Base-by-base conservation (phyloP, 1,140 invertebrate genomes). In the Cyclargus thomasi region DNA sequence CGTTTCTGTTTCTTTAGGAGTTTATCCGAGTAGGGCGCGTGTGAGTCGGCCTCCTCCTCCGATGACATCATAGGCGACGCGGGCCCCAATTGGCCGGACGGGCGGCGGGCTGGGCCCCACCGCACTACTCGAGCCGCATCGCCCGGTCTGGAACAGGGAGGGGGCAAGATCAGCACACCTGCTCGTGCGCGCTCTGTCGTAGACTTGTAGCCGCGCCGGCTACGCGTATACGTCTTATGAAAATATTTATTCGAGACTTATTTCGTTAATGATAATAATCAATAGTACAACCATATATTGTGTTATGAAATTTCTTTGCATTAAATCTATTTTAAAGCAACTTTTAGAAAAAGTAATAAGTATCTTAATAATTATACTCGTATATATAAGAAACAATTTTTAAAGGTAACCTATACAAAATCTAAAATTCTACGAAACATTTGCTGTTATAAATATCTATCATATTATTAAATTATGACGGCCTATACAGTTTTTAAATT, bases 61-160 rank as follows among this genome's bases (percentile, higher is more conserved):
- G 95, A 96, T 96, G 96, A 97, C 95, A 97, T 97, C 95, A 96
- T 96, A 95, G 94, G 95, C 94, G 92, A 91, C 81, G 79, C 85
- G 90, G 80, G 86, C 91, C 92, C 91, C 92, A 92, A 94, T 94
- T 94, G 93, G 94, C 92, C 92, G 82, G 75, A 82, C 84, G 82
- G 85, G 89, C 89, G 85, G 86, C 86, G 88, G 87, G 86, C 83
- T 78, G 77, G 78, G 80, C 87, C 90, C 86, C 85, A 83, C 86
- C 89, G 87, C 88, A 80, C 86, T 85, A 86, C 80, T 79, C 73
- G 85, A 80, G 82, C 81, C 80, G 81, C 85, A 88, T 86, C 83
- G 85, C 82, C 85, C 86, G 86, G 65, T 84, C 87, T 90, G 87
- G 59, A 90, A 87, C 79, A 83, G 76, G 81, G 81, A 83, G 83